These are phyloP conservation scores for Malaclemys terrapin DNA, from an alignment of 2,113 vertebrate genomes.

Conservation along the genomic window DNA sequence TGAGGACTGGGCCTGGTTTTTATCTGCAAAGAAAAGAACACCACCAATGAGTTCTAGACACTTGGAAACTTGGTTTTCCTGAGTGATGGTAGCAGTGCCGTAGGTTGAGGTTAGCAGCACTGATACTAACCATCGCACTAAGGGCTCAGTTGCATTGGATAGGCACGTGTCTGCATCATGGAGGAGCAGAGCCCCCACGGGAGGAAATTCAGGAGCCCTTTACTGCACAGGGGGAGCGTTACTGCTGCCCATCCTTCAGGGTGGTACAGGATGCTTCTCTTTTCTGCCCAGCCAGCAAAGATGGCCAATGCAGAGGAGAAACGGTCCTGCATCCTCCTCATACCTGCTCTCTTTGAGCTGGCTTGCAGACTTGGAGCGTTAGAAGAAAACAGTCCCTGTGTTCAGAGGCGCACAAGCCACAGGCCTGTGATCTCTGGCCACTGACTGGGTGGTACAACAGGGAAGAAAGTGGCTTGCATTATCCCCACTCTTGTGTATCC, in stretches of 20 bases:
- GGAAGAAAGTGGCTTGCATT: background rate
- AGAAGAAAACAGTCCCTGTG: background rate
- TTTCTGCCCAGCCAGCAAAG: no score
- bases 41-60: background rate
- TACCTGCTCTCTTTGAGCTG: background rate
- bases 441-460: fast-evolving
- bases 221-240: background rate
- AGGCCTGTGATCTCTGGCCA: background rate
- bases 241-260: background rate
- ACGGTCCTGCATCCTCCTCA: background rate
- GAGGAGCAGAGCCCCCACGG: background rate
- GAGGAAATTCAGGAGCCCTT: background rate
- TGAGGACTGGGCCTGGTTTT: background rate
- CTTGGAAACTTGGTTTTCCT: background rate
- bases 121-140: background rate
- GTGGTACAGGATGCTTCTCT: background rate
- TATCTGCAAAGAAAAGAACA: background rate
- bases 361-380: background rate
- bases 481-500: background rate
- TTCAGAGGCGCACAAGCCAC: background rate
- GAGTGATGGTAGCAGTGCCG: background rate
- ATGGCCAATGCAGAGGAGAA: background rate
- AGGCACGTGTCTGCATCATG: background rate
- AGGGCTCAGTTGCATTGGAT: background rate
- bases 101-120: background rate